phyloP scores from a whole-genome alignment of 2,113 vertebrate genomes.

The Neolamprologus modestus region DNA sequence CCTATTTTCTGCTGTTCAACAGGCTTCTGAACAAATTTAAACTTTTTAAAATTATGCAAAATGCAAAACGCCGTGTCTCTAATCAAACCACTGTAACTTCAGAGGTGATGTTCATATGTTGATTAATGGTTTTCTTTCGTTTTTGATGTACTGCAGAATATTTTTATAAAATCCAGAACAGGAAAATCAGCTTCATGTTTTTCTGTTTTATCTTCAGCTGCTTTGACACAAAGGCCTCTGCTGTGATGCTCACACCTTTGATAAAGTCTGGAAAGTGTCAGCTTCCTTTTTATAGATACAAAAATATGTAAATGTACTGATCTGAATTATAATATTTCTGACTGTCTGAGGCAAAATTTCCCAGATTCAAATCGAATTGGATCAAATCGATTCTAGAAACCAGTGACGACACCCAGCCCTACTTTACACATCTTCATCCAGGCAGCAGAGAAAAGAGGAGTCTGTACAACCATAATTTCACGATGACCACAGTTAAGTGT shows the following conservation, averaged over 20 bases:
- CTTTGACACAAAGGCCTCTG: not conserved
- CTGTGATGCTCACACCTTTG: rapidly evolving
- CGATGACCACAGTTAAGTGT: not conserved
- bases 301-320: rapidly evolving
- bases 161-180: not conserved
- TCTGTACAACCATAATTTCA: not conserved
- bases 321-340: not conserved
- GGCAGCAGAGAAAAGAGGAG: not conserved
- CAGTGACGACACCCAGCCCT: rapidly evolving
- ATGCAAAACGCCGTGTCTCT: rapidly evolving
- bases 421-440: not conserved
- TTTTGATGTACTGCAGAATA: rapidly evolving
- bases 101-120: rapidly evolving
- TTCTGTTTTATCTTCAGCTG: not conserved
- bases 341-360: not conserved
- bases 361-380: not conserved
- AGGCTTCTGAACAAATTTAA: not conserved
- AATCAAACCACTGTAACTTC: rapidly evolving
- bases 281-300: not conserved
- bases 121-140: rapidly evolving
- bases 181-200: not conserved
- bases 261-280: not conserved
- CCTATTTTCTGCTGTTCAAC: rapidly evolving
- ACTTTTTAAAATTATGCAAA: rapidly evolving
- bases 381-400: rapidly evolving